These are phyloP conservation scores for Pemphredon lugubris DNA, from an alignment of 2,888 invertebrate genomes.

Conservation along the genomic window DNA sequence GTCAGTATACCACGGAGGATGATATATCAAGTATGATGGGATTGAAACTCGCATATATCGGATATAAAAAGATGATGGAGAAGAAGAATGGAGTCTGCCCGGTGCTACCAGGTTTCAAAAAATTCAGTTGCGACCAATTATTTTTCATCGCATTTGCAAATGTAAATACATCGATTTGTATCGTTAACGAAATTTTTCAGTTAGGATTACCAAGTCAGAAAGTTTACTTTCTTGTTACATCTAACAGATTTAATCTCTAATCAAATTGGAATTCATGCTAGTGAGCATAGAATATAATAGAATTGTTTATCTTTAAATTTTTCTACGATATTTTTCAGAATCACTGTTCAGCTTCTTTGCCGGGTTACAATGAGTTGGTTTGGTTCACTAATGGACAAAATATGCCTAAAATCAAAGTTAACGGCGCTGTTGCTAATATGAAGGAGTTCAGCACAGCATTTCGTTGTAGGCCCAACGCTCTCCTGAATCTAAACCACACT, in stretches of 20 bases:
- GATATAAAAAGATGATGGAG: neutral
- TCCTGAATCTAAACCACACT: neutral
- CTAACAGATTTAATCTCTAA: no score
- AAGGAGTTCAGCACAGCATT: neutral
- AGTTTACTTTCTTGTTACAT: no score
- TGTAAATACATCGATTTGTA: neutral
- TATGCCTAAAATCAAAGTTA: neutral
- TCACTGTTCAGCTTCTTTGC: neutral
- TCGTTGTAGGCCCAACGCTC: neutral
- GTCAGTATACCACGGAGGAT: no score
- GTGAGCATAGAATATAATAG: neutral
- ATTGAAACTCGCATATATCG: neutral
- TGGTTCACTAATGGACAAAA: neutral
- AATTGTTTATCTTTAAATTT: neutral
- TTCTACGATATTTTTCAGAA: neutral
- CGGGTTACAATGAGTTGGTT: neutral
- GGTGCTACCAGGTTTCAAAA: neutral
- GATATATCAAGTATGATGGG: conserved; percentile 2
- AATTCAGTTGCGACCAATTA: conserved; percentile 5
- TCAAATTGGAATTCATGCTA: neutral
- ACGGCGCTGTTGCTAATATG: neutral
- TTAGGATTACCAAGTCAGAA: no score
- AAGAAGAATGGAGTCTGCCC: neutral
- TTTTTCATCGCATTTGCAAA: conserved; percentile 8
- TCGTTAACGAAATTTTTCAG: no score